Base-by-base conservation (phyloP, 1,140 invertebrate genomes). In the Atta colombica region DNA sequence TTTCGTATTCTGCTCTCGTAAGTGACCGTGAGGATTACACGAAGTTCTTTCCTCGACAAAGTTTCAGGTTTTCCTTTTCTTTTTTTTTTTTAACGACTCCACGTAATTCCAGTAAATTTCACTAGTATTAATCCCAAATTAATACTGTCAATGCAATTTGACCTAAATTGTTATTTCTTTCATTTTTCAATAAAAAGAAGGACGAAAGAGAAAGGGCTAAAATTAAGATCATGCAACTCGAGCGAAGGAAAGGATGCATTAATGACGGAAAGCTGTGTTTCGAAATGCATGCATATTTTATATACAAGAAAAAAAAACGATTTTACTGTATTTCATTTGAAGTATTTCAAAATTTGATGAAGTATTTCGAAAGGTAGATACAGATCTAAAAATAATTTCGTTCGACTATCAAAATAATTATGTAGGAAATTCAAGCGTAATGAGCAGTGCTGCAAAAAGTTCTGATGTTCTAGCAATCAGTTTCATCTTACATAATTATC, bases 1-100 rank as follows among this genome's bases (percentile, higher is more conserved):
- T 75, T 71, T 75, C 55, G 72, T 60, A 75, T 75, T 75, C 72
- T 3, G 35, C 55, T 75, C 72, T 75, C 72, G 72, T 61, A 35
- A 1, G 7, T 39, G 72, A 18, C 72, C 55, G 14, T 75, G 72
- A 75, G 14, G 10, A 3, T 75, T 75, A 45, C 55, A 21, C 55
- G 53, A 16, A 16, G 31, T 75, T 75, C 18, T 75, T 53, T 75
- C 53, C 31, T 75, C 55, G 35, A 5, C 7, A 4, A 35, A 74
- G 31, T 45, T 31, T 60, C 31, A 10, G 18, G 6, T 5, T 69
- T 69, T 45, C 31, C 35, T 18, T 10, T 72, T 35, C 0, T 74
- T 35, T 35, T 58, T 31, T 55, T 35, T 45, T 74, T 55, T 72
- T 21, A 16, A 75, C n/a, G 14, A 39, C 53, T 14, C 0, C 45